Evolutionary conservation across 2,888 invertebrate species (phyloP).

Genomic region (Xestia rhomboidea): DNA sequence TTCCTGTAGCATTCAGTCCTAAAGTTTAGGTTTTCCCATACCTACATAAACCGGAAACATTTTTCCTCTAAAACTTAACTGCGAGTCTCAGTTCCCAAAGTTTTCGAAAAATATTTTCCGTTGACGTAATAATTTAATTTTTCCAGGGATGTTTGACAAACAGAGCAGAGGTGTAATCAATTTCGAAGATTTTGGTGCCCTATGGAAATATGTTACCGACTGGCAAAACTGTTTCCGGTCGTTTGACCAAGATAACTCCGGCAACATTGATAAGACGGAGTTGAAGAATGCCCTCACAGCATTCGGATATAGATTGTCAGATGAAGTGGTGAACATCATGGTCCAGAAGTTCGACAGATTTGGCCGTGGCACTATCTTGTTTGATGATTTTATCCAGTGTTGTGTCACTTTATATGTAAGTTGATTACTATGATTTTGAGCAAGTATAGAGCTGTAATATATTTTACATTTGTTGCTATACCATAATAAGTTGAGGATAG

Average conservation of each 20-base stretch:
- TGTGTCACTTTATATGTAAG: constrained; percentile 98
- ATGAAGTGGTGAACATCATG: constrained; percentile 94
- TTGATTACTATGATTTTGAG: constrained; percentile 67
- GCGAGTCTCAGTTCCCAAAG: neutral
- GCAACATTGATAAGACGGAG: constrained; percentile 97
- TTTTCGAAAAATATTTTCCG: neutral
- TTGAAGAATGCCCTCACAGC: constrained; percentile 96
- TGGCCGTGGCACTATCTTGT: constrained; percentile 97
- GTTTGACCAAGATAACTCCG: constrained; percentile 97
- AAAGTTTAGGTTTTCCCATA: neutral
- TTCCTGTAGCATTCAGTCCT: neutral
- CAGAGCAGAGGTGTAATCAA: constrained; percentile 96
- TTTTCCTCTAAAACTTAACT: neutral
- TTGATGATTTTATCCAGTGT: constrained; percentile 99
- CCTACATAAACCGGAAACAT: neutral
- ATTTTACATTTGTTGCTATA: neutral
- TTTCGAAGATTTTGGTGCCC: constrained; percentile 98
- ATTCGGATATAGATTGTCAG: constrained; percentile 97
- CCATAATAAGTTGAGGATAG: no score
- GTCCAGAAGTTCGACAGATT: constrained; percentile 98
- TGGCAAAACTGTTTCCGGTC: constrained; percentile 99
- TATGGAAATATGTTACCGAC: constrained; percentile 99
- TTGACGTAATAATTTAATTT: neutral
- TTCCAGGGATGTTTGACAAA: constrained; percentile 97
- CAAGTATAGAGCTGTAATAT: neutral